Evolutionary conservation across 1,140 invertebrate genomes (phyloP), one percentile per base, ranked within the genome.

Genomic region (Heliothis virescens): DNA sequence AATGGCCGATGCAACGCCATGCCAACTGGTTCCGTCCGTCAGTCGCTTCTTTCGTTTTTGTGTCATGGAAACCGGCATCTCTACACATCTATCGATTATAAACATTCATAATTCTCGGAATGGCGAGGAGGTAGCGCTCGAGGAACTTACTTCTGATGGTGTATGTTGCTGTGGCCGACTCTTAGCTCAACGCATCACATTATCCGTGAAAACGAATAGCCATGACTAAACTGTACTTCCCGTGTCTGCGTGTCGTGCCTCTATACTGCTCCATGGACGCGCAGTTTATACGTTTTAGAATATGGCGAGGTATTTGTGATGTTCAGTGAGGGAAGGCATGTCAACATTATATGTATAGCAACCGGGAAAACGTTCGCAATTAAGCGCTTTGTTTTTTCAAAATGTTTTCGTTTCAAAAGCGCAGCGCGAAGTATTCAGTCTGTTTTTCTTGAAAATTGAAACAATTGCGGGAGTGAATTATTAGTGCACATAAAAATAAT

Each of bases 21-120:
- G 87, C 87, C 90, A 89, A 90, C 89, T 86, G 87, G 87, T 89
- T 90, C 87, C 86, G 84, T 75, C 83, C 85, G 84, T 52, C 65
- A 73, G 59, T 71, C 62, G 77, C 57, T 72, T 74, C 72, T 80
- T 82, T 85, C 83, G 82, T 85, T 85, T 82, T 86, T 80, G 73
- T 83, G 81, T 78, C 85, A 83, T 82, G 83, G 82, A 79, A 83
- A 79, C 80, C 60, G 75, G 63, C 75, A 78, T 78, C 63, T 55
- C 34, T 57, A 78, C 60, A 69, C 53, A 69, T 78, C 50, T 69
- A 67, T 67, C 62, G 52, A 69, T 78, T 78, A 77, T 78, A 78
- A 78, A 69, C 74, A 63, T 76, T 76, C 74, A 18, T 76, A 76
- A n/a, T 76, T 76, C 74, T 76, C 60, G 21, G 74, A 63, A 76